Evolutionary conservation across 2,113 vertebrate genomes (phyloP), one percentile per base, ranked within the genome.

Genomic region (Actenoides lindsayi): DNA sequence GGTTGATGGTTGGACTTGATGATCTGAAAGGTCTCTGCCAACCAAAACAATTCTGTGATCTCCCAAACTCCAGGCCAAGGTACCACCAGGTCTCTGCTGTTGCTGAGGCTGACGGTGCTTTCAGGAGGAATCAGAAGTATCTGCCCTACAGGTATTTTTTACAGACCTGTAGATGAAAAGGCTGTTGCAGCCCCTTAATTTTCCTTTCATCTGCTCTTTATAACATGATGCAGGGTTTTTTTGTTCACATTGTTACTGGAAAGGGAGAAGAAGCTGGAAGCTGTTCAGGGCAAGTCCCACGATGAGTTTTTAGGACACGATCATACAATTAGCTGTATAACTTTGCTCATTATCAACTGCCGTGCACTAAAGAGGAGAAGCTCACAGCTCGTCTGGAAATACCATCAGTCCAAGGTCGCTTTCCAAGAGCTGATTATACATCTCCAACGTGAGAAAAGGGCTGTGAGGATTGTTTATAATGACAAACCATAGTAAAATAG

Each of bases 161-260:
- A 59, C 65, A 96, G 92, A 78, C 75, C 90, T 93, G 71, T 42
- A 86, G 88, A 79, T 87, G 87, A 93, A 94, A 95, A 83, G 63
- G 87, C 56, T 6, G 23, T 83, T 62, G 9, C 56, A 83, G 48
- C 69, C 80, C 63, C 82, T 90, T 19, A 12, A 48, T 91, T 96
- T 96, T 94, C 93, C 93, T 97, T 96, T 97, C 89, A 94, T 93
- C 95, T 90, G 17, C 24, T 33, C 44, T 59, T 54, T 11, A 50
- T 20, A 59, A 14, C 8, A 6, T 5, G 33, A 2, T 56, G 67
- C 82, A 87, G 93, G 81, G 75, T 48, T 81, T 91, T 90, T 79
- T 57, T 94, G 67, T 91, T 91, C 68, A 35, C 3, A 2, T 18
- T 33, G 41, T 60, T 89, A 21, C 82, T 93, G 71, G 44, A 51